Percentiles rank a stretch among this genome's conserved stretches.
phyloP scores from a whole-genome alignment of 2,797 vertebrate species.

The Girardinus metallicus region DNA sequence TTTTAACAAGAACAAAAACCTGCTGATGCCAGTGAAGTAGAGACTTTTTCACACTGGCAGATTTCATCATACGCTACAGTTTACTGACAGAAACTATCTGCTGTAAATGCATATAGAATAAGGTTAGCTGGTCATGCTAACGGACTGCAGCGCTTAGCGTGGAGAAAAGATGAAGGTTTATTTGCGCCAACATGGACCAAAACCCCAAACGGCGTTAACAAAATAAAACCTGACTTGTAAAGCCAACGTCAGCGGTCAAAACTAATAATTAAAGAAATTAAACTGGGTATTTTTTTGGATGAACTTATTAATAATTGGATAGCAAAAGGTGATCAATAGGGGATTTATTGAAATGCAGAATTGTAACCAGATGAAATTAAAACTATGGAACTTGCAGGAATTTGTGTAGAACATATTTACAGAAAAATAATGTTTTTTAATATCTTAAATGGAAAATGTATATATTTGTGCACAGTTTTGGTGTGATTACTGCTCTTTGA shows the following conservation, averaged over 20 bases:
- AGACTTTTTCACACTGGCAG: background rate
- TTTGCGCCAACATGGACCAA: background rate
- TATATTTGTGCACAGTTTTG: too few species aligned
- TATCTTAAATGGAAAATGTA: too few species aligned
- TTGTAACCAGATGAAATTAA: too few species aligned
- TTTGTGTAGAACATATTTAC: too few species aligned
- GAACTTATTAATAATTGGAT: too few species aligned
- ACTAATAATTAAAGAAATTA: background rate
- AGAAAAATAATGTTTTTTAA: too few species aligned
- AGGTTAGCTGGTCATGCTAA: background rate
- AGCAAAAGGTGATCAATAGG: too few species aligned
- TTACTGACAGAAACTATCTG: background rate
- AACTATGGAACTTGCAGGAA: too few species aligned
- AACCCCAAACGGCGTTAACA: background rate
- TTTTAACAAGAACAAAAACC: background rate
- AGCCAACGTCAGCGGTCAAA: background rate
- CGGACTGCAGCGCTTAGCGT: background rate
- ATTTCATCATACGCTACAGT: background rate
- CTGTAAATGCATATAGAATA: background rate
- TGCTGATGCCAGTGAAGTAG: background rate
- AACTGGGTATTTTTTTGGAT: too few species aligned
- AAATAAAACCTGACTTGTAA: background rate
- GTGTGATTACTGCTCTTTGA: too few species aligned
- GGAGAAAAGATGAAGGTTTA: background rate
- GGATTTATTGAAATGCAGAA: too few species aligned